Evolutionary conservation across 2,888 invertebrate species (phyloP), one percentile per base, ranked within the genome.

Genomic region (Drosophila neonasuta): DNA sequence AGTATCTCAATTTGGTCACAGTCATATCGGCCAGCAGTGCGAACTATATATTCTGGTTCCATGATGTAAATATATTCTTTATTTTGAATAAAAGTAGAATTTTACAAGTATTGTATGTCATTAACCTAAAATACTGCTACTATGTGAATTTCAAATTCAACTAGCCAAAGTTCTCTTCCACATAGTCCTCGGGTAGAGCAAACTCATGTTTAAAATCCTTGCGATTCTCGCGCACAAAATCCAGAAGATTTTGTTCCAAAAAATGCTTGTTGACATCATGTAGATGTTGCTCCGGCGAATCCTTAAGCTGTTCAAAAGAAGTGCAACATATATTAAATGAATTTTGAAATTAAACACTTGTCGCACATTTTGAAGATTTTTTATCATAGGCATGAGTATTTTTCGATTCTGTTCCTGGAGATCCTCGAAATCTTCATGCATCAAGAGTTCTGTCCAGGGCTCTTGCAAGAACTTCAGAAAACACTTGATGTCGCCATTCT

Each of bases 401-500:
- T 49, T 66, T 1, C 65, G 59, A 30, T 87, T 86, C 4, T 70
- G 34, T 0, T 17, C 48, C 30, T 80, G 79, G 15, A 88, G 58
- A 0, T 74, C 70, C 0, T 71, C 41, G 24, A 89, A 90, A 8
- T 79, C 32, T 0, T 85, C 82, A 39, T 90, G 89, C 77, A 86
- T 75, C 2, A 90, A 39, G 2, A 89, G 59, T 42, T 88, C 85
- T 2, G 87, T 79, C 84, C 84, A 86, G 4, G 83, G 74, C 39
- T 88, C 66, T 42, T 86, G 77, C 2, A 90, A 82, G 48, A 79
- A 90, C 9, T 75, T 71, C 5, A 89, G 8, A 3, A 90, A 80
- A 24, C 71, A 83, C 0, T 60, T 24, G 6, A 90, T 87, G 1
- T 50, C 58, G 1, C 72, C 67, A 0, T 71, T 34, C 29, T 54